phyloP scores from a whole-genome alignment of 2,888 invertebrate species.

The Dyspetes luteomarginatus region DNA sequence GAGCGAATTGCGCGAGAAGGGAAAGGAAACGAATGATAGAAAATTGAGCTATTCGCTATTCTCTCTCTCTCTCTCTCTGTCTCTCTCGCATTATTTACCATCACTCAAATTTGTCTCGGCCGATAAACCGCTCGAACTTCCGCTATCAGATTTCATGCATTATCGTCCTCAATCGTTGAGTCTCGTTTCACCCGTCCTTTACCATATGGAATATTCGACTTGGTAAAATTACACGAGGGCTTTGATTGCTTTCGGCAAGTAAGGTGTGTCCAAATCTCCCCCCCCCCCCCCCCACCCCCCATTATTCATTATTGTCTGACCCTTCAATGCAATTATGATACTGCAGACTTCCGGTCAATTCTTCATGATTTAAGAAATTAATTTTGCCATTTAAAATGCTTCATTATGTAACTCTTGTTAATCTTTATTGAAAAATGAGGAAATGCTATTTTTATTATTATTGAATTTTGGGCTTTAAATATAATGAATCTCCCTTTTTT shows the following conservation, averaged over 20 bases:
- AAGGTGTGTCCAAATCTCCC: constrained; percentile 37
- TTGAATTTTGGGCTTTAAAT: too few species aligned
- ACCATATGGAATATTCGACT: background rate
- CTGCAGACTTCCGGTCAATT: constrained; percentile 10
- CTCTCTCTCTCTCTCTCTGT: constrained; percentile 1
- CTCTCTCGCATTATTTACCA: constrained; percentile 16
- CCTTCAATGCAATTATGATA: background rate
- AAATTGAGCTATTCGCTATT: constrained; percentile 1
- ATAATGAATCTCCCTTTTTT: background rate
- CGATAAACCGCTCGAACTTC: constrained; percentile 58
- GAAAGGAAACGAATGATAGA: background rate
- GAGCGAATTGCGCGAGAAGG: background rate
- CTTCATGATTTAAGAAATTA: background rate
- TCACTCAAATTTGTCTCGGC: constrained; percentile 53
- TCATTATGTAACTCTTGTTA: too few species aligned
- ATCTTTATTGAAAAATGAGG: too few species aligned
- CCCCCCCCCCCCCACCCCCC: background rate
- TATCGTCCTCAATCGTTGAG: background rate
- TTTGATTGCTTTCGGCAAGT: constrained; percentile 36
- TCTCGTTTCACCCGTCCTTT: constrained; percentile 3
- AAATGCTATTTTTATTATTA: too few species aligned
- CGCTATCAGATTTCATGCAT: constrained; percentile 53
- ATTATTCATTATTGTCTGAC: constrained; percentile 18
- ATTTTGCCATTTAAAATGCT: background rate
- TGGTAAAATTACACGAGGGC: background rate